Percentiles rank a stretch among this genome's conserved stretches.
Evolutionary conservation across 2,888 invertebrate species (phyloP).

Genomic region (Uropetala carovei): DNA sequence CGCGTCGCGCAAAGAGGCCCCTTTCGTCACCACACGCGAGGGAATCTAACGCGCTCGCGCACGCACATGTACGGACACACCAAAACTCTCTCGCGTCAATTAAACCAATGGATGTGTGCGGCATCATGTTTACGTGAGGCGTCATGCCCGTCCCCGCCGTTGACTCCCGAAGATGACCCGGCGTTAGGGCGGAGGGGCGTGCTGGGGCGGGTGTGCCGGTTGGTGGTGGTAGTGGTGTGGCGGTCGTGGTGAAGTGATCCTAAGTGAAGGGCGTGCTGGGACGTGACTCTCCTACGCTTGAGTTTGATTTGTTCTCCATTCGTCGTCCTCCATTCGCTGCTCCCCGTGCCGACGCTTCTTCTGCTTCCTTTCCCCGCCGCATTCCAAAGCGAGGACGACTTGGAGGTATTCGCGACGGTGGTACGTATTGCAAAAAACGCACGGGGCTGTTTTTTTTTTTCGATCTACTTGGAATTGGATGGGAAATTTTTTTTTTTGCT

Average conservation of each 20-base stretch:
- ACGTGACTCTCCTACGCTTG: not conserved
- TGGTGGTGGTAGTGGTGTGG: not conserved
- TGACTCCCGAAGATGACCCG: not conserved
- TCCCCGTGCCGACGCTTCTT: not conserved
- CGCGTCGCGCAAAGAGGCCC: too few relatives aligned
- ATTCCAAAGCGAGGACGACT: not conserved
- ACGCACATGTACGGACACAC: too few relatives aligned
- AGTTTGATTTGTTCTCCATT: not conserved
- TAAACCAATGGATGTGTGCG: not conserved
- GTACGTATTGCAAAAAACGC: not conserved
- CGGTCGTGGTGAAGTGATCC: not conserved
- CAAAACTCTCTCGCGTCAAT: not conserved
- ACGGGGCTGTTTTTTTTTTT: not conserved
- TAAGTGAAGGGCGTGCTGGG: not conserved
- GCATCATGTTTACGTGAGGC: constrained; percentile 7
- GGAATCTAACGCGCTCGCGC: too few relatives aligned
- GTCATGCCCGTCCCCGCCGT: not conserved
- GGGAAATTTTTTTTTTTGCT: too few relatives aligned
- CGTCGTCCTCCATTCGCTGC: not conserved
- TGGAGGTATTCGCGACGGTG: not conserved
- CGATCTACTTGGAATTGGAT: too few relatives aligned
- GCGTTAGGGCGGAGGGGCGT: not conserved
- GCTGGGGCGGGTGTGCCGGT: not conserved
- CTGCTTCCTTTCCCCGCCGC: not conserved
- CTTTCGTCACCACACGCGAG: too few relatives aligned